A percentile compares a stretch with the other conserved stretches of the same genome.
Conservation (phyloP, 2,888 invertebrate genomes). For the Bedellia somnulentella region DNA sequence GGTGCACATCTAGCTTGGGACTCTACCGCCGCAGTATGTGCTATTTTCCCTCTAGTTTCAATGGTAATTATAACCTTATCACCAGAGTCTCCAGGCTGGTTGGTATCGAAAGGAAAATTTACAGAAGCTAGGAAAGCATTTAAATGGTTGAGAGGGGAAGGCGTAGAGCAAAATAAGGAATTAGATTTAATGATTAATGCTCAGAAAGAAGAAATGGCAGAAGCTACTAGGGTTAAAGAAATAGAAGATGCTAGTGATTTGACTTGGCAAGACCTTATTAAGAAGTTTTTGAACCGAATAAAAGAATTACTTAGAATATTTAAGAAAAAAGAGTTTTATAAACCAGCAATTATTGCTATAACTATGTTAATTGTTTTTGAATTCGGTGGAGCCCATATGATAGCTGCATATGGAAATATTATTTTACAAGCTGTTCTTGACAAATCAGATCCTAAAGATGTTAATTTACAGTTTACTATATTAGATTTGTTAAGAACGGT, state of each 20-base stretch:
- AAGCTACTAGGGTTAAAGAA: too few relatives aligned
- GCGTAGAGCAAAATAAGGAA: conserved; percentile 38
- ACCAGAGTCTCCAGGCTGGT: conserved; percentile 70
- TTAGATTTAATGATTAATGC: conserved; percentile 38
- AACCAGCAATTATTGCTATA: conserved; percentile 17
- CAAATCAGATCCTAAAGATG: not conserved
- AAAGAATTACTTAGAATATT: conserved; percentile 36
- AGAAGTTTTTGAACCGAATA: conserved; percentile 21
- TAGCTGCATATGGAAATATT: conserved; percentile 13
- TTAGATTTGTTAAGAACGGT: conserved; percentile 1
- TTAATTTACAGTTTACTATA: conserved; percentile 1
- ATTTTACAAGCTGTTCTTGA: not conserved
- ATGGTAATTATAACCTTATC: conserved; percentile 46
- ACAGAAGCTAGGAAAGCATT: conserved; percentile 63
- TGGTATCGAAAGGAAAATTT: conserved; percentile 60
- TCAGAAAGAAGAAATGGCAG: conserved; percentile 28
- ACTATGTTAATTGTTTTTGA: conserved; percentile 15
- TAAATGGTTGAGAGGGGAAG: conserved; percentile 61
- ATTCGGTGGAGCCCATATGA: conserved; percentile 16
- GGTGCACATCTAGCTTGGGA: conserved; percentile 66
- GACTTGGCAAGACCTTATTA: conserved; percentile 22
- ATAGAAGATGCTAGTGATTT: conserved; percentile 11
- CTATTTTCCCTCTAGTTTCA: conserved; percentile 45
- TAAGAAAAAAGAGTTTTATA: conserved; percentile 47
- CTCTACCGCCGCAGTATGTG: conserved; percentile 56